phyloP scores from a whole-genome alignment of 2,113 vertebrate genomes.

The Oriolus oriolus region DNA sequence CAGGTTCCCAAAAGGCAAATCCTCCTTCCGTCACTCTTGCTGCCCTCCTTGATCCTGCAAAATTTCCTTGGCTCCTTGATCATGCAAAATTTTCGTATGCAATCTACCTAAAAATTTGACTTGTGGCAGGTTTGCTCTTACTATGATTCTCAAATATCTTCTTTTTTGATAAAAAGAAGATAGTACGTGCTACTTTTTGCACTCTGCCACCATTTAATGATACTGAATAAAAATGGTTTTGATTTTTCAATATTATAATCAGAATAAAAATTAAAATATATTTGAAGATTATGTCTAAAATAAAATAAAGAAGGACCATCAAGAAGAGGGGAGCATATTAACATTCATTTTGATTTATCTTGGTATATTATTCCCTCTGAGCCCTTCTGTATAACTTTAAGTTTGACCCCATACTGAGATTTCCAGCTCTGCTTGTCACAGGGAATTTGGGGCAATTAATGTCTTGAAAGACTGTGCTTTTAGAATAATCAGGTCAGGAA shows the following conservation, averaged over 20 bases:
- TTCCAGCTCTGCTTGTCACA: neutral
- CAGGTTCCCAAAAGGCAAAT: neutral
- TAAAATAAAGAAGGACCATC: neutral
- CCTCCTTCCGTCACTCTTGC: neutral
- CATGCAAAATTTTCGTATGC: neutral
- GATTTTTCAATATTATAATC: neutral
- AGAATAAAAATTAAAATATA: neutral
- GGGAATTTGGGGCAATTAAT: slow-evolving; percentile 35
- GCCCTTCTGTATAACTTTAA: neutral
- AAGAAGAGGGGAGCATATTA: neutral
- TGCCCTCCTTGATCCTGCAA: neutral
- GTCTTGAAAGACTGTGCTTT: slow-evolving; percentile 10
- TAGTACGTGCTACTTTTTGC: neutral
- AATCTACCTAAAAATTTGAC: neutral
- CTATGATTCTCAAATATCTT: neutral
- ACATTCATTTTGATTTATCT: neutral
- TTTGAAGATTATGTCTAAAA: neutral
- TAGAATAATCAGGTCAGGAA: slow-evolving; percentile 20
- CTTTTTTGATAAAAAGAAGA: neutral
- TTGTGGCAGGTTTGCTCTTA: neutral
- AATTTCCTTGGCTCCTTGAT: neutral
- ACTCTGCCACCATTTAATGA: neutral
- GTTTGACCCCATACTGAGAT: neutral
- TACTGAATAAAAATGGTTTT: neutral
- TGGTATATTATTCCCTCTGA: neutral